Evolutionary conservation across 2,113 vertebrate genomes (phyloP).

Genomic region (Eublepharis macularius): DNA sequence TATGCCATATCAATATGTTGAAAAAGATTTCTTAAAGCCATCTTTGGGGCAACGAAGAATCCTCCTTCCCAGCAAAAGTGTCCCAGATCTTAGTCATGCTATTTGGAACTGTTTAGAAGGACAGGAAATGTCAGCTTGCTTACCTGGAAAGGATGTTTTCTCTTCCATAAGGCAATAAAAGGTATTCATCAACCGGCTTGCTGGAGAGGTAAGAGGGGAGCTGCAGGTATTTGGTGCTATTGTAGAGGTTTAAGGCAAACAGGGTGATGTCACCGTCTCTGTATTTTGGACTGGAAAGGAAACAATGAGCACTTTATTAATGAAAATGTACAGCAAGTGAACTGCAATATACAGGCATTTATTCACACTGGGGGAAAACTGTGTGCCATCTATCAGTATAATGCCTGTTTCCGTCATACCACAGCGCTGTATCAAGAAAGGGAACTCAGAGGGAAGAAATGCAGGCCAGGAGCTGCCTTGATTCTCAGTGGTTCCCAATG

Average conservation of each 20-base stretch:
- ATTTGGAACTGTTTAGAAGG: neutral
- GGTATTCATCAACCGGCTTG: constrained; percentile 83
- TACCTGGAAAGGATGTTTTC: constrained; percentile 86
- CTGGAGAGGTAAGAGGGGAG: constrained; percentile 67
- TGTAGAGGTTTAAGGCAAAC: constrained; percentile 86
- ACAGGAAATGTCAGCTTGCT: constrained; percentile 23
- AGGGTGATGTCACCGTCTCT: constrained; percentile 83
- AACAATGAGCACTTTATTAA: constrained; percentile 9
- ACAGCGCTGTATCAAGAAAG: too few relatives aligned
- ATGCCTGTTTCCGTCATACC: too few relatives aligned
- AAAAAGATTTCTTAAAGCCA: too few relatives aligned
- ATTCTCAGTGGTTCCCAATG: neutral
- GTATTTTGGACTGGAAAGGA: constrained; percentile 77
- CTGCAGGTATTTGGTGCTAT: constrained; percentile 64
- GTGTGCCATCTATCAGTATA: neutral
- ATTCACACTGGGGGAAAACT: neutral
- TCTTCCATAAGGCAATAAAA: constrained; percentile 80
- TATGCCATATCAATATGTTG: too few relatives aligned
- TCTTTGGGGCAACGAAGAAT: too few relatives aligned
- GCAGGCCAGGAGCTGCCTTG: neutral
- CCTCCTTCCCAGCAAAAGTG: neutral
- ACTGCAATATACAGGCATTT: neutral
- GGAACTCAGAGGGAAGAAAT: neutral
- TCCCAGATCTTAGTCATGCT: neutral
- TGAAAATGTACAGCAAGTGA: neutral